These are phyloP conservation scores for Drosophila lini DNA, from an alignment of 1,140 invertebrate genomes.

Conservation along the genomic window DNA sequence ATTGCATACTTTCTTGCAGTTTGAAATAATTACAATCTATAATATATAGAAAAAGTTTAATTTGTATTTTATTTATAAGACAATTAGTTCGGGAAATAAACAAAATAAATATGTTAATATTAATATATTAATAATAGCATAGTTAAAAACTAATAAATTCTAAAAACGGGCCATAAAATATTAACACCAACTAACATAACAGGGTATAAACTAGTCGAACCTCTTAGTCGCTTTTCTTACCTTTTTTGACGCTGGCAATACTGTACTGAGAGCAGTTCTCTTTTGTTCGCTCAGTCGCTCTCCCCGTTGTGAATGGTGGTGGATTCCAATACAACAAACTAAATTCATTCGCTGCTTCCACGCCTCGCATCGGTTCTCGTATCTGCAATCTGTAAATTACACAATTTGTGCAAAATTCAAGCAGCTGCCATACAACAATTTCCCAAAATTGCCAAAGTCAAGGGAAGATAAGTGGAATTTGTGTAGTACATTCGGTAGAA, in stretches of 20 bases:
- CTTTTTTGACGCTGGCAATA: conserved; percentile 54
- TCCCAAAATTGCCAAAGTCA: conserved; percentile 60
- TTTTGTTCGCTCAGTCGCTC: conserved; percentile 21
- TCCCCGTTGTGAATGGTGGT: conserved; percentile 47
- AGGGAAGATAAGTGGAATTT: conserved; percentile 12
- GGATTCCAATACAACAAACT: conserved; percentile 68
- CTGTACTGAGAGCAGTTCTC: conserved; percentile 25
- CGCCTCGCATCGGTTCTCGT: conserved; percentile 45
- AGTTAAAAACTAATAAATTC: not conserved
- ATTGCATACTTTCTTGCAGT: not conserved
- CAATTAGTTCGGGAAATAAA: too few relatives aligned
- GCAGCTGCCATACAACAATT: conserved; percentile 28
- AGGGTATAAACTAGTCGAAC: not conserved
- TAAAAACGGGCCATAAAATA: not conserved
- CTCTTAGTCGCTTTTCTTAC: not conserved
- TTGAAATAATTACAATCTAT: not conserved
- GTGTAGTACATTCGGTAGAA: conserved; percentile 27
- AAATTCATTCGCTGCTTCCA: conserved; percentile 56
- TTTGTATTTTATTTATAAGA: too few relatives aligned
- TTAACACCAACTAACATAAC: not conserved
- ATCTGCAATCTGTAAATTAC: conserved; percentile 76
- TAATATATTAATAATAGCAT: not conserved
- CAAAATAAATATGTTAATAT: not conserved
- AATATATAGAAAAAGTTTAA: too few relatives aligned
- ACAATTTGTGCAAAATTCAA: conserved; percentile 72